These are phyloP conservation scores for Baccha elongata DNA, from an alignment of 2,888 invertebrate species.

Conservation along the genomic window DNA sequence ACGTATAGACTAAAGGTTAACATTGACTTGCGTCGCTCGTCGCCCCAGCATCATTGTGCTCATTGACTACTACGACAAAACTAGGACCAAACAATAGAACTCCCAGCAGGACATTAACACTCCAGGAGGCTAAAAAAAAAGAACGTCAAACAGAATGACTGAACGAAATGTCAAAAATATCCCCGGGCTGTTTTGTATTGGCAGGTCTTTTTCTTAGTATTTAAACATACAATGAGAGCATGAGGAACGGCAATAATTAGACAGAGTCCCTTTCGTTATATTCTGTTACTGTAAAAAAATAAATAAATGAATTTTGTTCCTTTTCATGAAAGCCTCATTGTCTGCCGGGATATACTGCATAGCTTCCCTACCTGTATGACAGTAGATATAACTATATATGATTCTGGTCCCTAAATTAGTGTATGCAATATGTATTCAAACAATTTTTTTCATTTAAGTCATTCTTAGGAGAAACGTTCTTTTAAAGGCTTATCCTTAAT, in stretches of 20 bases:
- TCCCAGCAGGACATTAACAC: conserved; percentile 65
- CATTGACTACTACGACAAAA: conserved; percentile 36
- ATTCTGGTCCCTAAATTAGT: conserved; percentile 1
- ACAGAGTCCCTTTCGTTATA: conserved; percentile 55
- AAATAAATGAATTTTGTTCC: conserved; percentile 25
- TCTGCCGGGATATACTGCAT: conserved; percentile 26
- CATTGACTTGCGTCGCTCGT: conserved; percentile 20
- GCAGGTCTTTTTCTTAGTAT: conserved; percentile 51
- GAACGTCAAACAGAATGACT: conserved; percentile 49
- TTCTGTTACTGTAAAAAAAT: conserved; percentile 12
- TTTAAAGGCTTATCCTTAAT: conserved; percentile 70
- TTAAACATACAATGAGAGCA: conserved; percentile 27
- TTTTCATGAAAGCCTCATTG: conserved; percentile 38
- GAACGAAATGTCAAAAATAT: conserved; percentile 66
- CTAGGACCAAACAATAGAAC: conserved; percentile 38
- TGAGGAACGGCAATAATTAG: conserved; percentile 50
- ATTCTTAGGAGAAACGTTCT: conserved; percentile 30
- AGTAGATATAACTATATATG: not conserved
- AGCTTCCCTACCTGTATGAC: conserved; percentile 29
- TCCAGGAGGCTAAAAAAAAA: conserved; percentile 65
- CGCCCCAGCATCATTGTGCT: conserved; percentile 43
- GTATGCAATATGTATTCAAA: conserved; percentile 17
- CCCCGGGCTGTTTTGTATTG: conserved; percentile 62
- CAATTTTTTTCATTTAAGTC: conserved; percentile 25
- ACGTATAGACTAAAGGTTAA: conserved; percentile 39